Evolutionary conservation across 2,888 invertebrate genomes (phyloP), one percentile per base, ranked within the genome.

Genomic region (Rotaria socialis): DNA sequence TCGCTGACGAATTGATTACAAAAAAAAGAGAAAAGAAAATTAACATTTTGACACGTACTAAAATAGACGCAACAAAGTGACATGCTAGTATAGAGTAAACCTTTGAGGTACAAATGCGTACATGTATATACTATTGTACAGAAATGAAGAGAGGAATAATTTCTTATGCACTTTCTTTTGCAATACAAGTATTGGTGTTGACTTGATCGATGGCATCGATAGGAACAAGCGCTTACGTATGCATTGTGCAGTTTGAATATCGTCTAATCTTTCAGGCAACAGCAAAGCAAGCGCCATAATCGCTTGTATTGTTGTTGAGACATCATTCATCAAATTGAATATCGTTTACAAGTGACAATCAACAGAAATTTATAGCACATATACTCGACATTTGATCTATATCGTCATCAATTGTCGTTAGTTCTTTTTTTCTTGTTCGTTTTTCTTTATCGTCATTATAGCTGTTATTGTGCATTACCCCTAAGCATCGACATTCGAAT

Each of bases 291-390:
- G 35, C 19, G 35, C 35, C 16, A 27, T 41, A 19, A 5, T 16
- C 4, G 35, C 16, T 67, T 67, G 35, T 67, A 67, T 67, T 67
- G 67, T 67, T 67, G 67, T 67, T 67, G 67, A 67, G 67, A 67
- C 67, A 19, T 67, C 67, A 67, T 67, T 67, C 67, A 67, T 67
- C 67, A 67, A 67, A 67, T 67, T 67, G 67, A 67, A 67, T 67
- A 67, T 41, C 35, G 19, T 67, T 67, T 35, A 35, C 67, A 41
- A 67, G 14, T 67, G 67, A 67, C 67, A 67, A 41, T 67, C 67
- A 41, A 41, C 35, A 67, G 67, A 67, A 67, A 5, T 67, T 35
- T 35, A 11, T 35, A 11, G 35, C 35, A 55, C 27, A 60, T 67
- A 67, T 67, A 67, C 4, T 16, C 35, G 67, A 67, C 35, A 67